Conservation (phyloP, 2,113 vertebrate genomes). For the Crotalus horridus region DNA sequence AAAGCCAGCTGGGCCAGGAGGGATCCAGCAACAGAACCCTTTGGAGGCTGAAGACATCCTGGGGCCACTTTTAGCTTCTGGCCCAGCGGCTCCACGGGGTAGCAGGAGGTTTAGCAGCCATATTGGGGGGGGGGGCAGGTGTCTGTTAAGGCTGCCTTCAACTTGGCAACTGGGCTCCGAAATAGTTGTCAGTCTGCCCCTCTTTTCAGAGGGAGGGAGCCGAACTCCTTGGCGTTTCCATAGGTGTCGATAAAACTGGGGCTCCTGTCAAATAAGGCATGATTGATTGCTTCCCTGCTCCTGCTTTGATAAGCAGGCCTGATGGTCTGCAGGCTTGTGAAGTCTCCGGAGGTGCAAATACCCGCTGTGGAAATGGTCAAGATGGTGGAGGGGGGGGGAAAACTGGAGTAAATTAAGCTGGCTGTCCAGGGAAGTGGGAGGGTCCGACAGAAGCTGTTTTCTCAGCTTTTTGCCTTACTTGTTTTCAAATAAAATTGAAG, state of each 20-base stretch:
- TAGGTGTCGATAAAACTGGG: conserved; percentile 75
- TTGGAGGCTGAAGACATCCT: background rate
- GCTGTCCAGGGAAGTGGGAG: fast-evolving
- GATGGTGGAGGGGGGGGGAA: background rate
- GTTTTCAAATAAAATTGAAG: fast-evolving
- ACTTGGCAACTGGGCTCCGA: conserved; percentile 76
- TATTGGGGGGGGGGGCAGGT: background rate
- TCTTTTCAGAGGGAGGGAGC: conserved; percentile 43
- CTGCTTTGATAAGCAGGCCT: conserved; percentile 66
- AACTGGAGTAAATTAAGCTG: background rate
- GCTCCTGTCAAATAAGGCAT: conserved; percentile 78
- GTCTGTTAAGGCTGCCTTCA: conserved; percentile 27
- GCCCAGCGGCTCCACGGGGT: background rate
- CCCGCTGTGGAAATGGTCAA: conserved; percentile 16
- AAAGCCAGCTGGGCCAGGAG: conserved; percentile 14
- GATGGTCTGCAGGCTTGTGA: conserved; percentile 64
- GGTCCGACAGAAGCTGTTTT: background rate
- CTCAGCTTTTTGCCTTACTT: background rate
- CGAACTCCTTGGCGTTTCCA: conserved; percentile 54
- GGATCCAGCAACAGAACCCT: background rate
- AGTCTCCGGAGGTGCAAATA: conserved; percentile 9
- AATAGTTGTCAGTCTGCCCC: conserved; percentile 64
- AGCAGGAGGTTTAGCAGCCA: background rate
- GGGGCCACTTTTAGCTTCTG: fast-evolving
- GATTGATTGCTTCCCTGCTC: conserved; percentile 82